Evolutionary conservation across 1,140 invertebrate genomes (phyloP).

Genomic region (Procambarus clarkii): DNA sequence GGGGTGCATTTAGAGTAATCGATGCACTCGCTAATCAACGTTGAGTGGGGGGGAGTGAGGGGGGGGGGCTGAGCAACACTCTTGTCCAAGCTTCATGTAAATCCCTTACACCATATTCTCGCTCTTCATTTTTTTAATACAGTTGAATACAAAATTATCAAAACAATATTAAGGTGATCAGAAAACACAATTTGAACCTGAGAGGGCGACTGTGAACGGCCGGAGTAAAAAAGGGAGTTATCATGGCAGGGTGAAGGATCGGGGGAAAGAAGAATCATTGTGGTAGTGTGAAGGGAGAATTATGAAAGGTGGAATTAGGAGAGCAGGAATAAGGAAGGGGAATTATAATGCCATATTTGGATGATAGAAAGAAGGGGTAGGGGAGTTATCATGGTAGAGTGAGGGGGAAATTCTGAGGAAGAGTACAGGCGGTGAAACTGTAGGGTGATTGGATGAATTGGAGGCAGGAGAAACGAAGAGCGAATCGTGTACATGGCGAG

Average conservation of each 20-base stretch:
- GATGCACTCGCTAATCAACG: too few relatives aligned
- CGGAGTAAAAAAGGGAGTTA: neutral
- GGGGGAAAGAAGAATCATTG: neutral
- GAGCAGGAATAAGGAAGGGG: neutral
- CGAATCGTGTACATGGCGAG: too few relatives aligned
- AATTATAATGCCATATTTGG: neutral
- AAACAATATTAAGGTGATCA: too few relatives aligned
- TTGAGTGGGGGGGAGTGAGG: conserved; percentile 3
- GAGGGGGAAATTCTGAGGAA: neutral
- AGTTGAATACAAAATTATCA: too few relatives aligned
- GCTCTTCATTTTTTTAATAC: too few relatives aligned
- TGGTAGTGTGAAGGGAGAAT: neutral
- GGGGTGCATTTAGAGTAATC: neutral
- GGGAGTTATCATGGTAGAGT: neutral
- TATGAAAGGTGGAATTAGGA: neutral
- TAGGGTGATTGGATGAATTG: too few relatives aligned
- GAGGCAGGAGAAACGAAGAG: too few relatives aligned
- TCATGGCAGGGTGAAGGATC: neutral
- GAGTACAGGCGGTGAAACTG: too few relatives aligned
- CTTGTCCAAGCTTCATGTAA: too few relatives aligned
- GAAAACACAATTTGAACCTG: too few relatives aligned
- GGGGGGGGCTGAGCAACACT: neutral
- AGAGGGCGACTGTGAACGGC: too few relatives aligned
- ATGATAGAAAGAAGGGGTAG: neutral
- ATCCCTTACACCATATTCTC: too few relatives aligned